phyloP scores from a whole-genome alignment of 2,888 invertebrate species.

The Lucinisca nassula region DNA sequence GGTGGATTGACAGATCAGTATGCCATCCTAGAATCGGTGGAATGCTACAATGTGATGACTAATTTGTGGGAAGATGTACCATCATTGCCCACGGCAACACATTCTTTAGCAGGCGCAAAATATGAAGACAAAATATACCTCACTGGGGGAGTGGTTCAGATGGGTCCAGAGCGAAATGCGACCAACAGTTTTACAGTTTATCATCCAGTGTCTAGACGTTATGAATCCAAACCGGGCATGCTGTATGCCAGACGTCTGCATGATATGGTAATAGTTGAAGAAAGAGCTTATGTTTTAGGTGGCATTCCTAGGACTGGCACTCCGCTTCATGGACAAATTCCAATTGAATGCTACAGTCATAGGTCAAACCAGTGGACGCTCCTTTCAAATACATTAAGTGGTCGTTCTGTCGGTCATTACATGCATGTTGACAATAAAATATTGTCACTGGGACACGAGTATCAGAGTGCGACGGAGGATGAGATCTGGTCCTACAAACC shows the following conservation, averaged over 20 bases:
- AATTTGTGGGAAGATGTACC: constrained; percentile 86
- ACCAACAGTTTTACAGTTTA: constrained; percentile 83
- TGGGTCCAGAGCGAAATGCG: constrained; percentile 83
- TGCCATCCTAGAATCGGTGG: constrained; percentile 85
- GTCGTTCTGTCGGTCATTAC: constrained; percentile 87
- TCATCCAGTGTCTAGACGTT: constrained; percentile 80
- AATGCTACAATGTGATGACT: constrained; percentile 84
- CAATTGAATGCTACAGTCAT: constrained; percentile 85
- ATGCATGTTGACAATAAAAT: constrained; percentile 83
- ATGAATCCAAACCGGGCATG: constrained; percentile 84
- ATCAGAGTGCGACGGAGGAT: constrained; percentile 86
- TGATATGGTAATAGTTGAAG: constrained; percentile 84
- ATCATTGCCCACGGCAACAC: constrained; percentile 83
- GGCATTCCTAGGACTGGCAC: constrained; percentile 86
- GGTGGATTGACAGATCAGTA: constrained; percentile 86
- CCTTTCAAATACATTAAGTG: constrained; percentile 86
- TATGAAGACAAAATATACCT: constrained; percentile 84
- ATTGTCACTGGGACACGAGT: constrained; percentile 86
- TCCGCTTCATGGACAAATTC: constrained; percentile 86
- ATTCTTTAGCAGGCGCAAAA: constrained; percentile 84
- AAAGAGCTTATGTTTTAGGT: constrained; percentile 84
- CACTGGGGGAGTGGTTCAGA: constrained; percentile 85
- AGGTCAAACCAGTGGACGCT: constrained; percentile 86
- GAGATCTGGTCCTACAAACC: constrained; percentile 86
- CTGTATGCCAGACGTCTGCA: constrained; percentile 86